These are phyloP conservation scores for Sarcophaga subvicina DNA, from an alignment of 2,888 invertebrate species.

Conservation along the genomic window DNA sequence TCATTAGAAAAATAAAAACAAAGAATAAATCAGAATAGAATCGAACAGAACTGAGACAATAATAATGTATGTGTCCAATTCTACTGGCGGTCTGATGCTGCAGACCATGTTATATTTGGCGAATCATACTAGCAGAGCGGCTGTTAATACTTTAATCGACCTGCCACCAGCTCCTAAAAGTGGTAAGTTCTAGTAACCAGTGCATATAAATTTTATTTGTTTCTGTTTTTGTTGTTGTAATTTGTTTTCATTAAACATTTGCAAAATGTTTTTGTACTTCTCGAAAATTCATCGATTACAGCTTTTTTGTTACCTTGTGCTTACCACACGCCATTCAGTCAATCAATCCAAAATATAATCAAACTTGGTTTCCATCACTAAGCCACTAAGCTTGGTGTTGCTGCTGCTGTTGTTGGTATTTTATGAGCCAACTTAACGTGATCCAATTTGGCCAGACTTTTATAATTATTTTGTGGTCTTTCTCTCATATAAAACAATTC, in stretches of 20 bases:
- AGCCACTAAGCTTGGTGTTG: neutral
- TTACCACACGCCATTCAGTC: too few species aligned
- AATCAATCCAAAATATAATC: neutral
- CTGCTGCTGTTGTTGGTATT: neutral
- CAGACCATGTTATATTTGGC: constrained; percentile 82
- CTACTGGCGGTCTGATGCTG: constrained; percentile 81
- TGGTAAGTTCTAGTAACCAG: constrained; percentile 75
- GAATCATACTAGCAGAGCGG: constrained; percentile 79
- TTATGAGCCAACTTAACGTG: neutral
- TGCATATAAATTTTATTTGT: neutral
- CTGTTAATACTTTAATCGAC: constrained; percentile 78
- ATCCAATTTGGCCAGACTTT: neutral
- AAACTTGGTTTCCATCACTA: neutral
- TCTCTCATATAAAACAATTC: neutral
- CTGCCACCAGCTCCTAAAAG: constrained; percentile 79
- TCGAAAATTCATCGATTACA: constrained; percentile 19
- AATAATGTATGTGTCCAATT: constrained; percentile 78
- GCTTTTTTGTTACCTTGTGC: neutral
- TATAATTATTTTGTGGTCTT: neutral
- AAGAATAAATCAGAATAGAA: neutral
- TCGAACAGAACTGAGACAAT: constrained; percentile 13
- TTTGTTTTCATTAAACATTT: neutral
- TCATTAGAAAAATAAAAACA: neutral
- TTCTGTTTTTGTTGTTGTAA: neutral
- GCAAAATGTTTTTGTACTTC: neutral